These are phyloP conservation scores for Ptyas mucosa DNA, from an alignment of 2,113 vertebrate species.

Conservation along the genomic window DNA sequence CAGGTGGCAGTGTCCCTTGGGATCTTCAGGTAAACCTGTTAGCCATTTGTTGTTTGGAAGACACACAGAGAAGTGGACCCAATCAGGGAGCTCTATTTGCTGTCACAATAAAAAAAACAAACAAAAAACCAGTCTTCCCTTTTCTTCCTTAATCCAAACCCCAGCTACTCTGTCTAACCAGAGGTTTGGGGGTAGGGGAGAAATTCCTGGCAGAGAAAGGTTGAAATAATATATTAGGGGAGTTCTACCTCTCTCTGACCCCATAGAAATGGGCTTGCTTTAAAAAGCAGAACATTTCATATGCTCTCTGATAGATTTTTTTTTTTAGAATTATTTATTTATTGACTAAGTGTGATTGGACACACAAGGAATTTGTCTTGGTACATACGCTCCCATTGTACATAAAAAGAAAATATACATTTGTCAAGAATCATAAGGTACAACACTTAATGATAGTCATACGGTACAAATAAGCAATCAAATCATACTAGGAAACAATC, in stretches of 20 bases:
- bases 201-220: neutral
- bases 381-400: no score
- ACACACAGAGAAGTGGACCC: neutral
- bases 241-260: neutral
- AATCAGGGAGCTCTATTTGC: neutral
- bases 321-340: no score
- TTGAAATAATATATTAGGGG: neutral
- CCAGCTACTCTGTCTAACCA: neutral
- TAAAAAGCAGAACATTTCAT: neutral
- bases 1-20: constrained; percentile 17
- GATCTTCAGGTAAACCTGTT: constrained; percentile 27
- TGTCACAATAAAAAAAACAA: neutral
- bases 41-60: constrained; percentile 21
- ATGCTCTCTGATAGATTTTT: neutral
- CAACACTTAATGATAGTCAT: no score
- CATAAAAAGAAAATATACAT: no score
- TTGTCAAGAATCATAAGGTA: no score
- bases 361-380: no score
- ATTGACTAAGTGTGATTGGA: no score
- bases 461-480: no score
- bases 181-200: neutral
- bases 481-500: no score
- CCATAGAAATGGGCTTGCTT: neutral
- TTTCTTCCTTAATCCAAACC: neutral
- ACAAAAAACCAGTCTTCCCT: neutral